These are phyloP conservation scores for Anoplolepis gracilipes DNA, from an alignment of 1,140 invertebrate genomes.

Conservation along the genomic window DNA sequence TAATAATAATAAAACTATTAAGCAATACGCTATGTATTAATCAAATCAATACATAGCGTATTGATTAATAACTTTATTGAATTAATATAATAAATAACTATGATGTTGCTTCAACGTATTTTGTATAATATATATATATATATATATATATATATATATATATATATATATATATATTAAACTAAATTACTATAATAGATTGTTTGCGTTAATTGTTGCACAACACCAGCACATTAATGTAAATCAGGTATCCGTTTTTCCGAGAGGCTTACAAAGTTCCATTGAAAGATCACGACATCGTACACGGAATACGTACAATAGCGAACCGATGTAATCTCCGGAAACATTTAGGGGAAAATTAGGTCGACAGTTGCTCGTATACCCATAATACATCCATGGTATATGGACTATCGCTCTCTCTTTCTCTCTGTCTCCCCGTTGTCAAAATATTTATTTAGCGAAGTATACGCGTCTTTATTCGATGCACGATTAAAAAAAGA, in stretches of 20 bases:
- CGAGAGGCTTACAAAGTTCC: slow-evolving; percentile 70
- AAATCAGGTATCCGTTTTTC: slow-evolving; percentile 56
- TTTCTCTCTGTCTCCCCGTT: slow-evolving; percentile 1
- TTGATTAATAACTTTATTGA: too few relatives aligned
- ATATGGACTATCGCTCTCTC: slow-evolving; percentile 31
- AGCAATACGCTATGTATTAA: too few relatives aligned
- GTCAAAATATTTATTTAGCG: slow-evolving; percentile 82
- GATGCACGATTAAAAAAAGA: slow-evolving; percentile 35
- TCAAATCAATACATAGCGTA: too few relatives aligned
- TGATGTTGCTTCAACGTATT: too few relatives aligned
- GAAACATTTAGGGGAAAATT: slow-evolving; percentile 85
- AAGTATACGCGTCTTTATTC: slow-evolving; percentile 59
- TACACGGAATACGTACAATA: slow-evolving; percentile 78
- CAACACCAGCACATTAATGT: slow-evolving; percentile 11
- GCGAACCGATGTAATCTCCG: slow-evolving; percentile 84
- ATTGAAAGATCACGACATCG: slow-evolving; percentile 65
- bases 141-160: too few relatives aligned
- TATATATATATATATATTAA: neutral
- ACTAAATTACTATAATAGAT: slow-evolving; percentile 34
- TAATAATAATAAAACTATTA: too few relatives aligned
- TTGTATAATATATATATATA: too few relatives aligned
- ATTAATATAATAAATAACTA: too few relatives aligned
- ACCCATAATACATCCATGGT: slow-evolving; percentile 73
- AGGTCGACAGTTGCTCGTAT: slow-evolving; percentile 83
- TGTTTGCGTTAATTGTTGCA: slow-evolving; percentile 1